Evolutionary conservation across 2,888 invertebrate species (phyloP).

Genomic region (Folsomia candida): DNA sequence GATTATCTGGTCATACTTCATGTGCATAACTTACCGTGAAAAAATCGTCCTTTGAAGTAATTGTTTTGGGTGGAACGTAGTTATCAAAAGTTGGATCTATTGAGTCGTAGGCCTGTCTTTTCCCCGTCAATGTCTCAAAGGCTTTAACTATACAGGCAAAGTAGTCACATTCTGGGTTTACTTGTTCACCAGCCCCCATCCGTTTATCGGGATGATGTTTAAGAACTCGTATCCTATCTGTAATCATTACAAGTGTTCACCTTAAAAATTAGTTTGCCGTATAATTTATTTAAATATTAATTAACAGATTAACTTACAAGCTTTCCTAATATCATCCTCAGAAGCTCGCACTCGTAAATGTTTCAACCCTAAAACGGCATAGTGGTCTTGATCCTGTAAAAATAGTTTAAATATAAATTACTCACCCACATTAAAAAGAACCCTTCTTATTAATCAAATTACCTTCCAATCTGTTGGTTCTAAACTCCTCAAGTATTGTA

Average conservation of each 20-base stretch:
- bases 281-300: constrained; percentile 1
- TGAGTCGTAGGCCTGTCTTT: constrained; percentile 90
- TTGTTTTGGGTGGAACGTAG: constrained; percentile 70
- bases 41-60: constrained; percentile 57
- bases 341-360: constrained; percentile 78
- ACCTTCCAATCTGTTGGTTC: constrained; percentile 95
- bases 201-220: constrained; percentile 98
- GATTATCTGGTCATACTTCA: not conserved
- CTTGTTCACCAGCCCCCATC: constrained; percentile 82
- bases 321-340: constrained; percentile 88
- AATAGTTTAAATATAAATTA: constrained; percentile 1
- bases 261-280: not conserved
- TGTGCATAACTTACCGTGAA: constrained; percentile 41
- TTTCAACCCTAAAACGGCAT: constrained; percentile 87
- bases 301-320: constrained; percentile 65
- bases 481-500: constrained; percentile 77
- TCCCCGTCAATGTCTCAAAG: constrained; percentile 85
- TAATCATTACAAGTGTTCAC: not conserved
- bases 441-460: not conserved
- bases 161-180: constrained; percentile 89
- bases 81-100: constrained; percentile 94
- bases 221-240: constrained; percentile 76
- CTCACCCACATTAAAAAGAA: not conserved
- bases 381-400: constrained; percentile 84
- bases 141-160: constrained; percentile 98